phyloP scores from a whole-genome alignment of 1,140 invertebrate species.

The Calycopis cecrops region DNA sequence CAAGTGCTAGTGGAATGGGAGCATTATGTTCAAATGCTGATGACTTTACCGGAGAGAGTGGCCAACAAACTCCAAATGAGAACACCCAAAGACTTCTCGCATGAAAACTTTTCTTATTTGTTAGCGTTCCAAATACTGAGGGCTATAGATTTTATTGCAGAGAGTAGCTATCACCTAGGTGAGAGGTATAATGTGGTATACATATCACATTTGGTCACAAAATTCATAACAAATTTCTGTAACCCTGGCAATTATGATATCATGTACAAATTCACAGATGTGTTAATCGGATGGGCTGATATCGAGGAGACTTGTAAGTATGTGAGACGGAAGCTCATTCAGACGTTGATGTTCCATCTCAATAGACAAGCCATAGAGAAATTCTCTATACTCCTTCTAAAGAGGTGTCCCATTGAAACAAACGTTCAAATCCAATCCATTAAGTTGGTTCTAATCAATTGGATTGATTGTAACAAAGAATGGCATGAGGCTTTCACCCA shows the following conservation, averaged over 20 bases:
- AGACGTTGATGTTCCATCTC: slow-evolving; percentile 50
- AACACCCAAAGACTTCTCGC: slow-evolving; percentile 76
- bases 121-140: slow-evolving; percentile 78
- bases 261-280: slow-evolving; percentile 63
- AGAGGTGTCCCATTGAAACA: slow-evolving; percentile 48
- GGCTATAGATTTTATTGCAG: slow-evolving; percentile 76
- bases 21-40: slow-evolving; percentile 76
- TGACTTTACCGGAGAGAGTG: slow-evolving; percentile 80
- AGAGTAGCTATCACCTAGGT: slow-evolving; percentile 52
- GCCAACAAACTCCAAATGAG: slow-evolving; percentile 79
- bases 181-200: slow-evolving; percentile 63
- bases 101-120: slow-evolving; percentile 76
- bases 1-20: slow-evolving; percentile 60
- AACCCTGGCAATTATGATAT: slow-evolving; percentile 57
- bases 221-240: slow-evolving; percentile 75
- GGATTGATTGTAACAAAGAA: slow-evolving; percentile 48
- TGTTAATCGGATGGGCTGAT: slow-evolving; percentile 41
- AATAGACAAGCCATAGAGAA: slow-evolving; percentile 64
- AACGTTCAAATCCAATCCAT: slow-evolving; percentile 48
- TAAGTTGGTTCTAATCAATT: slow-evolving; percentile 52
- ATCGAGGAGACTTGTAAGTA: slow-evolving; percentile 34
- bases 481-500: slow-evolving; percentile 58
- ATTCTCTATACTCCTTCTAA: slow-evolving; percentile 48
- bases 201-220: slow-evolving; percentile 77
- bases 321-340: slow-evolving; percentile 48